Base-by-base conservation (phyloP, 2,888 invertebrate species). In the Oxycera nigricornis region DNA sequence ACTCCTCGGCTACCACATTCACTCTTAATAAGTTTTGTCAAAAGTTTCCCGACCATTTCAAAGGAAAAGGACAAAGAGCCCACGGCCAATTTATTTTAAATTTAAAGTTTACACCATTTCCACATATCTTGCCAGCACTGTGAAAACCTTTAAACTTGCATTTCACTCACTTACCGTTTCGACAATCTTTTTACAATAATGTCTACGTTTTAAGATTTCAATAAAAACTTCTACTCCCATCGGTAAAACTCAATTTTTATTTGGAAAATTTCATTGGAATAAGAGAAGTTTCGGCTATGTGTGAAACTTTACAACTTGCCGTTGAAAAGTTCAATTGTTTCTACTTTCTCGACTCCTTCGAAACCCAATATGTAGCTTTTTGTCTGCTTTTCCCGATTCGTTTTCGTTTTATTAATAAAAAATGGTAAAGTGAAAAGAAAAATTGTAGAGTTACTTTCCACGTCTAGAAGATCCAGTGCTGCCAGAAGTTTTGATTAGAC, bases 201-300 rank as follows among this genome's bases (percentile, higher is more conserved):
- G 68, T 68, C 68, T 52, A 50, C 68, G 17, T 68, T 68, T 68
- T 68, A 68, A 52, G 68, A 68, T 68, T 68, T 68, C 68, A 68
- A 68, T 68, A 52, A 68, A 68, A 62, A 68, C 7, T 68, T 68
- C 30, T 28, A 50, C 50, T 68, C 50, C 68, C 68, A 68, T 68
- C 68, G 50, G 68, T 50, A 68, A 68, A 68, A 68, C 68, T 68
- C 68, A 68, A 68, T 68, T 68, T 68, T 68, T 68, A 68, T 68
- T 24, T 50, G 20, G 46, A 46, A 41, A 46, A 31, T 46, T 67
- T 67, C 22, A 17, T n/a, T 35, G n/a, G 22, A 39, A 62, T 39
- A 39, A 68, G 9, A 50, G 31, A 39, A 39, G 17, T 68, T 35
- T 35, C 9, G 39, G 35, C 2, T 68, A 39, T 68, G 67, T 67